Base-by-base conservation (phyloP, 2,888 invertebrate species). In the Archaeoteleia sp. region DNA sequence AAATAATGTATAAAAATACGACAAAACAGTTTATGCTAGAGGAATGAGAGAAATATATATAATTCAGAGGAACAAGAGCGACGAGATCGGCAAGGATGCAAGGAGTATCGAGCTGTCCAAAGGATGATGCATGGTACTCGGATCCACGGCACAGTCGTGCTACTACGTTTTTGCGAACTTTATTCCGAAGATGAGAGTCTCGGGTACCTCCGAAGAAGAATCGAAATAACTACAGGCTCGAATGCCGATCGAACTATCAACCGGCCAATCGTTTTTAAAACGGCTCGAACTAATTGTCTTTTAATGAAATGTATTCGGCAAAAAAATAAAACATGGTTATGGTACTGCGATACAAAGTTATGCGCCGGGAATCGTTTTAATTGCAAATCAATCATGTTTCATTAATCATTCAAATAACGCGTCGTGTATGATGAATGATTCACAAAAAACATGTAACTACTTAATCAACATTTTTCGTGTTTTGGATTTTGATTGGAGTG, bases 121-220 rank as follows among this genome's bases (percentile, higher is more conserved):
- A 72, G 74, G 79, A 81, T 82, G 82, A 82, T 82, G 76, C 81
- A 82, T 81, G 78, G 74, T 75, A 76, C 75, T 75, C 65, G 74
- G 71, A 74, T 34, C 43, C 45, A 37, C 17, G 39, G 60, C 58
- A 73, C 62, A 70, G 67, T 77, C 74, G 72, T 74, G 78, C 72
- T 76, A 73, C 74, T 72, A 74, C 69, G 70, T 74, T 73, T 67
- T 67, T 71, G 58, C 43, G 66, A 65, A 62, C 57, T 58, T 58
- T 58, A 58, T 58, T 40, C 48, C 7, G 15, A 46, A 30, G 46
- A 57, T 46, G 39, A 39, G 30, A 58, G 48, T 40, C 48, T 40
- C 29, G 17, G 25, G 23, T 48, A 39, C 25, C 34, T 9, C 39
- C 34, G 40, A 40, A 48, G 46, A 48, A 20, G 46, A 40, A 58